Evolutionary conservation across 2,797 vertebrate genomes (phyloP).

Genomic region (Euthynnus affinis): DNA sequence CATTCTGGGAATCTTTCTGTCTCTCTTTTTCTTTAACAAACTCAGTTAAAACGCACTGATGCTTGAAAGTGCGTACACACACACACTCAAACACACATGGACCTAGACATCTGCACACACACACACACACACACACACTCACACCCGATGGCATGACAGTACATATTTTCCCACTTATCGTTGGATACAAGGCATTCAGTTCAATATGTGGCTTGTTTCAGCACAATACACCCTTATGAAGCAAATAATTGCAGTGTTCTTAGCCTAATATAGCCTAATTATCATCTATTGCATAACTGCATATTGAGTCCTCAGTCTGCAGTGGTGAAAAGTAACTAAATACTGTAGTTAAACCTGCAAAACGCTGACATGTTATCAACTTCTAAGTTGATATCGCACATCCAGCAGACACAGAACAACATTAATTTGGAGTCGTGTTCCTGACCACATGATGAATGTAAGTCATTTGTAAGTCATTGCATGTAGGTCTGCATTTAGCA

Average conservation of each 20-base stretch:
- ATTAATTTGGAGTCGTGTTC: no score
- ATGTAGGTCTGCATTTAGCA: no score
- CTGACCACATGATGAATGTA: no score
- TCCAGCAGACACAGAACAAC: no score
- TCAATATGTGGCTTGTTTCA: not conserved
- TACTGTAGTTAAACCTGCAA: not conserved
- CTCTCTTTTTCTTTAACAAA: constrained; percentile 45
- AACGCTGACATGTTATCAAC: no score
- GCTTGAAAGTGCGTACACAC: constrained; percentile 32
- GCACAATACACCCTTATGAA: not conserved
- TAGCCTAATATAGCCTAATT: not conserved
- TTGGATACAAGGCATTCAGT: not conserved
- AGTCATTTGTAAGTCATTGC: no score
- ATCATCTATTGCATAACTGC: not conserved
- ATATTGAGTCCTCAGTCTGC: no score
- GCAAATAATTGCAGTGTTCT: not conserved
- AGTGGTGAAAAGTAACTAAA: not conserved
- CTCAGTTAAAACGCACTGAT: constrained; percentile 37
- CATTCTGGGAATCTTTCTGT: constrained; percentile 75
- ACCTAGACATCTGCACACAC: constrained; percentile 10
- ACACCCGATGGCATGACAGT: not conserved
- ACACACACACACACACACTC: constrained; percentile 6
- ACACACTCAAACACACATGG: constrained; percentile 1
- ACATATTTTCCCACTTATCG: not conserved
- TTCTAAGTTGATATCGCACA: no score